phyloP scores from a whole-genome alignment of 2,888 invertebrate genomes.

The Leucania comma region DNA sequence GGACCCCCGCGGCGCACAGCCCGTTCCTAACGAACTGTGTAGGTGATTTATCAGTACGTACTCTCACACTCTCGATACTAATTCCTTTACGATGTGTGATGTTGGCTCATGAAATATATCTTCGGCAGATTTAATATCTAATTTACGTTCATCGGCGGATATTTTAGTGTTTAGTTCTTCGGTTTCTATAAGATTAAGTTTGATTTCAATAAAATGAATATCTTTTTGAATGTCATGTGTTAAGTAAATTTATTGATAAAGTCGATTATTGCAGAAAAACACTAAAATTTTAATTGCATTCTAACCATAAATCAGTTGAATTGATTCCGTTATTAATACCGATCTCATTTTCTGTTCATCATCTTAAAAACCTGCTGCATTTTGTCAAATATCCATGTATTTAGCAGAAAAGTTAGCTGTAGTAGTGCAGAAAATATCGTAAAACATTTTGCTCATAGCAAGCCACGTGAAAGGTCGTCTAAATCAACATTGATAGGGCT shows the following conservation, averaged over 20 bases:
- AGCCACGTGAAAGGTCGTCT: slow-evolving; percentile 64
- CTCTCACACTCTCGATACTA: slow-evolving; percentile 82
- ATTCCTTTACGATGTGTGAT: slow-evolving; percentile 87
- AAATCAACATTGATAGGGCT: slow-evolving; percentile 75
- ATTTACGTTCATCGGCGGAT: slow-evolving; percentile 66
- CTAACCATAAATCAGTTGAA: not conserved
- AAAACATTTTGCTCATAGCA: slow-evolving; percentile 67
- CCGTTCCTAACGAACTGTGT: slow-evolving; percentile 88
- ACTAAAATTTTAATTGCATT: not conserved
- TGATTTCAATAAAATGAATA: slow-evolving; percentile 20
- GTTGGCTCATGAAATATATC: slow-evolving; percentile 79
- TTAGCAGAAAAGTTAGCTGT: not conserved
- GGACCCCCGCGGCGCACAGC: slow-evolving; percentile 85
- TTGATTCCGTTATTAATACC: not conserved
- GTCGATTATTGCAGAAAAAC: not conserved
- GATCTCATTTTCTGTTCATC: not conserved
- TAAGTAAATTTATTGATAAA: not conserved
- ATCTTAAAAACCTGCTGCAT: not conserved
- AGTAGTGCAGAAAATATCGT: slow-evolving; percentile 46
- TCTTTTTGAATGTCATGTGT: not conserved
- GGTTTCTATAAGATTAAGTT: slow-evolving; percentile 11
- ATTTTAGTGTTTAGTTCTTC: slow-evolving; percentile 20
- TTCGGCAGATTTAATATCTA: slow-evolving; percentile 65
- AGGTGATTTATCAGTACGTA: slow-evolving; percentile 72
- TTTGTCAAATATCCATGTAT: not conserved